phyloP scores from a whole-genome alignment of 1,140 invertebrate species.

The Antheraea pernyi region DNA sequence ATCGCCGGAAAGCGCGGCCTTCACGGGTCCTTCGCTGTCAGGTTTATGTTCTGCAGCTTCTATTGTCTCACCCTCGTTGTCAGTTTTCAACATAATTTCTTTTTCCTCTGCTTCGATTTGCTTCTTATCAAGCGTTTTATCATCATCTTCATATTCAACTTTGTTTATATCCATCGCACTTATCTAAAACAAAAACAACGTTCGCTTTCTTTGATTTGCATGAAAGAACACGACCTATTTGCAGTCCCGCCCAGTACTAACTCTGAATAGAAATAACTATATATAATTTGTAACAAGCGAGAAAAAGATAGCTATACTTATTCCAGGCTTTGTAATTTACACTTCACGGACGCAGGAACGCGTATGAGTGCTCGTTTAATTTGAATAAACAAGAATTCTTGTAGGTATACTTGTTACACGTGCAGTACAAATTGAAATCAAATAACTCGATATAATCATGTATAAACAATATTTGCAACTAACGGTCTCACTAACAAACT shows the following conservation, averaged over 20 bases:
- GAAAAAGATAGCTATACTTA: constrained; percentile 4
- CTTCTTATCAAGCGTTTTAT: constrained; percentile 84
- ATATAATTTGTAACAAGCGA: background rate
- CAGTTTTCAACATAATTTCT: constrained; percentile 85
- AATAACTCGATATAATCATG: too few species aligned
- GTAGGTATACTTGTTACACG: too few species aligned
- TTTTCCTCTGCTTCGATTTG: constrained; percentile 86
- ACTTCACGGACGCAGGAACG: too few species aligned
- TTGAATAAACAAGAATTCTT: too few species aligned
- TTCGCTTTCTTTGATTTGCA: constrained; percentile 5
- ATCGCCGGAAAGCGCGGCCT: constrained; percentile 74
- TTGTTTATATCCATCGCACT: constrained; percentile 64
- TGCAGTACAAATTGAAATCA: too few species aligned
- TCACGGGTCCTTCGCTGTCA: constrained; percentile 79
- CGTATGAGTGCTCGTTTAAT: too few species aligned
- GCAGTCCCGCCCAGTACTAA: background rate
- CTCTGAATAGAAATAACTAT: background rate
- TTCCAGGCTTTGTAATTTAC: background rate
- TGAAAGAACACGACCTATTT: constrained; percentile 6
- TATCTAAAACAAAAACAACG: constrained; percentile 31
- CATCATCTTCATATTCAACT: constrained; percentile 60
- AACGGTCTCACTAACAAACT: too few species aligned
- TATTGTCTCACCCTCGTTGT: constrained; percentile 70
- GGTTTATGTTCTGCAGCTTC: constrained; percentile 55
- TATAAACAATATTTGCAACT: too few species aligned